A percentile compares a stretch with the other conserved stretches of the same genome.
Conservation (phyloP, 2,113 vertebrate species). For the Sorex fumeus region DNA sequence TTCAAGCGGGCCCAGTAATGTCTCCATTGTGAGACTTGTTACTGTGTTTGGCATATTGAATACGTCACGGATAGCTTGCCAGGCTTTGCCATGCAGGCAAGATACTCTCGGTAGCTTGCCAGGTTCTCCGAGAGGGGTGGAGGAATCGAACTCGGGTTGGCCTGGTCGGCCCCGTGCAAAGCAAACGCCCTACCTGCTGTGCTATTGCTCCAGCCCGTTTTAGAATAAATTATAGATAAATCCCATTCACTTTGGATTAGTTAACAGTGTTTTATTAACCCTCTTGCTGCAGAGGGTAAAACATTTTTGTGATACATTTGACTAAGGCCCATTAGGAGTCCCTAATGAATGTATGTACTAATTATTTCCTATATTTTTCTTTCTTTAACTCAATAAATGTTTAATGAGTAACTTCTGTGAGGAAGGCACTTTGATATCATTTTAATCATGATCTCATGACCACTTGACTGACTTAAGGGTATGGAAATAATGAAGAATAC, state of each 20-base stretch:
- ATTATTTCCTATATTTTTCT: slow-evolving; percentile 43
- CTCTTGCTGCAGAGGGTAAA: neutral
- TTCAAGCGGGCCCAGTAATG: too few relatives aligned
- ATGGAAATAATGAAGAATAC: slow-evolving; percentile 55
- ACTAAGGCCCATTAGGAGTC: slow-evolving; percentile 35
- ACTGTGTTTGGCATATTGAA: too few relatives aligned
- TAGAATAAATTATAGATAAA: slow-evolving; percentile 18
- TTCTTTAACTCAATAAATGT: slow-evolving; percentile 20
- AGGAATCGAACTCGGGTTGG: too few relatives aligned
- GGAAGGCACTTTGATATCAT: neutral
- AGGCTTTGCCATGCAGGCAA: too few relatives aligned
- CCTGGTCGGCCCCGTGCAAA: too few relatives aligned
- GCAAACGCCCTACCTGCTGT: too few relatives aligned
- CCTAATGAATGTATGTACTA: slow-evolving; percentile 41
- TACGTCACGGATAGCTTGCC: too few relatives aligned
- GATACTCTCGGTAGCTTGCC: too few relatives aligned
- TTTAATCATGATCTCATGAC: slow-evolving; percentile 35
- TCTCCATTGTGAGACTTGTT: too few relatives aligned
- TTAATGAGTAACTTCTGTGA: slow-evolving; percentile 25
- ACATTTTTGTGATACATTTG: slow-evolving; percentile 29
- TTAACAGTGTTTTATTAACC: neutral
- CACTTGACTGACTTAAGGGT: slow-evolving; percentile 1
- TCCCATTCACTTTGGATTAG: neutral
- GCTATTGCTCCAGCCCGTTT: too few relatives aligned
- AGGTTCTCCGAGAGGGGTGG: too few relatives aligned